phyloP scores from a whole-genome alignment of 2,797 vertebrate species.

The Sylvia borin region DNA sequence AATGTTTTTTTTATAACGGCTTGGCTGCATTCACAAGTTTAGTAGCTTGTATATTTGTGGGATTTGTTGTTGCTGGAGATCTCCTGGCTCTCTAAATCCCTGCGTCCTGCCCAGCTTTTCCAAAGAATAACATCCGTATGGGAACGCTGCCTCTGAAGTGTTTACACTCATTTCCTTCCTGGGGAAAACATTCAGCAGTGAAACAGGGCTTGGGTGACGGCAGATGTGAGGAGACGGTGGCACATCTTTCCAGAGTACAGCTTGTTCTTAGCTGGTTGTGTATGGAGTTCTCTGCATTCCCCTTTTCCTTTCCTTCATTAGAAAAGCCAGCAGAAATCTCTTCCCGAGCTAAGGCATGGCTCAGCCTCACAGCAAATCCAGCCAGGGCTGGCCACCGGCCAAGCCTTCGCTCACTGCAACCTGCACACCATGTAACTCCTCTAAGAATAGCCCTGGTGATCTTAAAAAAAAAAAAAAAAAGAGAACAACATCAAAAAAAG shows the following conservation, averaged over 20 bases:
- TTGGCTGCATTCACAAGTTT: neutral
- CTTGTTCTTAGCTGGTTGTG: neutral
- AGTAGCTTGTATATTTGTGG: neutral
- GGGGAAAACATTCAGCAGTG: neutral
- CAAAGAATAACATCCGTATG: neutral
- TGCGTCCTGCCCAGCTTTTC: neutral
- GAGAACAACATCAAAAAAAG: neutral
- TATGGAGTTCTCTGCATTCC: neutral
- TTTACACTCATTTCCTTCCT: conserved; percentile 33
- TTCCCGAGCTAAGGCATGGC: neutral
- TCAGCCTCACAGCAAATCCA: neutral
- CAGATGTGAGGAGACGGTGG: neutral
- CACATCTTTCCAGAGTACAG: neutral
- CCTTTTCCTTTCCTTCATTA: neutral
- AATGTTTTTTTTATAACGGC: neutral
- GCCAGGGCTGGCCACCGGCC: neutral
- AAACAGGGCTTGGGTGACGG: neutral
- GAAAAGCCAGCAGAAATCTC: neutral
- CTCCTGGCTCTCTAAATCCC: neutral
- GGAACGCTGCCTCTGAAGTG: neutral
- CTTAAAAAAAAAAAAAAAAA: neutral
- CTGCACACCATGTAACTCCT: neutral
- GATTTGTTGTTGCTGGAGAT: conserved; percentile 28
- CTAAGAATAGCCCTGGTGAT: neutral
- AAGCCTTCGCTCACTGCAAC: neutral